Evolutionary conservation across 2,797 vertebrate genomes (phyloP), one percentile per base, ranked within the genome.

Genomic region (Nannoperca obscura): DNA sequence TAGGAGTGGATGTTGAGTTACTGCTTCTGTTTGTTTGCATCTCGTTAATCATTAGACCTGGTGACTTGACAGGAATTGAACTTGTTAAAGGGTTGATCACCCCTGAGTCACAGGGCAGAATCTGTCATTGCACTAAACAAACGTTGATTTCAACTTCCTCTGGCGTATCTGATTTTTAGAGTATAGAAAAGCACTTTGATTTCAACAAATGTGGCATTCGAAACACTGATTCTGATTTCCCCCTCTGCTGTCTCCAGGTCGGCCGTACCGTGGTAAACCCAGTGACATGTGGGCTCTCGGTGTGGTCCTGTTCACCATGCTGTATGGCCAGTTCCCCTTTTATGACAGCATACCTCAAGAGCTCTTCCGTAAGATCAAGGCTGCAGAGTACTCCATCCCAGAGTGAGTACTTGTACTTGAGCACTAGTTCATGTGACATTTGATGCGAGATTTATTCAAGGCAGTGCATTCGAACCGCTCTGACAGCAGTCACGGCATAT

Each of bases 321-420:
- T 99, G 0, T 99, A 99, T 0, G 98, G 98, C 81, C 98, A 99
- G 95, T 99, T 99, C 91, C 98, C 98, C 42, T 99, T 99, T 94
- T 99, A 99, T 44, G 98, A 99, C 96, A 99, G 97, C 95, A 97
- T 99, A 96, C 98, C 98, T 86, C 98, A 99, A 93, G 98, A 99
- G 94, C 98, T 99, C 78, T 99, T 99, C 96, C 97, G 98, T 59
- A 99, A 99, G 90, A 99, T 99, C 94, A 99, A 99, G 94, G 98
- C 98, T 42, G 98, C 98, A 0, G 98, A 99, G 91, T 99, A 99
- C 94, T 96, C 97, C 89, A 98, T 99, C 92, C 98, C 98, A 0
- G 98, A 99, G 98, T 99, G 90, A 97, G 98, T 97, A 14, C 46
- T 52, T 32, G 4, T 44, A 22, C 20, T 22, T 52, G 49, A 52